Evolutionary conservation across 2,888 invertebrate species (phyloP), one percentile per base, ranked within the genome.

Genomic region (Drosophila longiperda): DNA sequence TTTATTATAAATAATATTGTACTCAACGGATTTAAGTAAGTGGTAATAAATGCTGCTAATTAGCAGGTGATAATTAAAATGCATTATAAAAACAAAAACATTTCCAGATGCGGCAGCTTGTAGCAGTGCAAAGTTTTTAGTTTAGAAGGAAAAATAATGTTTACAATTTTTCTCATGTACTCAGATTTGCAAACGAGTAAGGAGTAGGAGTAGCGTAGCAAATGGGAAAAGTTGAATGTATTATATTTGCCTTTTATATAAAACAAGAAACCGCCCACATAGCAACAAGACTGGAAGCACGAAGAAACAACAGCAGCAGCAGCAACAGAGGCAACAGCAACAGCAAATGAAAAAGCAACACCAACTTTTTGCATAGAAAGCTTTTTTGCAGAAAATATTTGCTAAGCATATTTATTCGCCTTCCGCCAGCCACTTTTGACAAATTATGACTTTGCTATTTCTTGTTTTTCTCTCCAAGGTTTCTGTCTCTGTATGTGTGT

Each of bases 351-450:
- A 58, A 73, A 69, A 66, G 53, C 62, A 69, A 48, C 55, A 77
- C 32, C 69, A 78, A 77, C 69, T 80, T 80, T 81, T 73, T 75
- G 75, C 66, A 77, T 80, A 71, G 81, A 80, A 81, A 89, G 62
- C 76, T 72, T 83, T 84, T 89, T 76, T 72, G 68, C 73, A 72
- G 73, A 78, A 83, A 84, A 78, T 83, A 89, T 88, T 86, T 88
- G 72, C 68, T 59, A 42, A 87, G 84, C 82, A 87, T 89, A 81
- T 81, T 82, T 82, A 81, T 82, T 79, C 63, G 73, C 66, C 75
- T 79, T 73, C 66, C 73, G 68, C 70, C 68, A 82, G 74, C 72
- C 83, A 80, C 85, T 86, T 86, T 82, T 84, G 89, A 82, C 89
- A 84, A 86, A 86, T 86, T 86, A 86, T 85, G 85, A 87, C 80